Evolutionary conservation across 2,797 vertebrate genomes (phyloP).

Genomic region (Neopelma chrysocephalum): DNA sequence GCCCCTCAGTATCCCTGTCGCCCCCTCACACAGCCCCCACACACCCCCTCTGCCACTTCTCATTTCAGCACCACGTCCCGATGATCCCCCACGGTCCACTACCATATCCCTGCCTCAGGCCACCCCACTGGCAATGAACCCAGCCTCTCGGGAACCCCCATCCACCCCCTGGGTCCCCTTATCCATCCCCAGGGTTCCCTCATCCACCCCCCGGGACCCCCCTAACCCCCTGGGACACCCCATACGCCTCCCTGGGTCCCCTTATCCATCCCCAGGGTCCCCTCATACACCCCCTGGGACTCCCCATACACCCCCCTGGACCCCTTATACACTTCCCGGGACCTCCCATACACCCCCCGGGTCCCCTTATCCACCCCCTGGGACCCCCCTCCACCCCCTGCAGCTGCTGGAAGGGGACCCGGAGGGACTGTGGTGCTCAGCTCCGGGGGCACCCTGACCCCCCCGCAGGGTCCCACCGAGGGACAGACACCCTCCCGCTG

Average conservation of each 20-base stretch:
- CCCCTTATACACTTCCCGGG: too few species aligned
- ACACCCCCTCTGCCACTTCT: not conserved
- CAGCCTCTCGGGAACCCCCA: not conserved
- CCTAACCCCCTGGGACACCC: too few species aligned
- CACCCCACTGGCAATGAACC: not conserved
- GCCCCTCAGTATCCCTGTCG: not conserved
- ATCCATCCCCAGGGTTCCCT: too few species aligned
- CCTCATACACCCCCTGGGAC: too few species aligned
- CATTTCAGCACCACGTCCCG: not conserved
- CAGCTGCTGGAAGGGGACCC: not conserved
- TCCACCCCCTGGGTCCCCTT: too few species aligned
- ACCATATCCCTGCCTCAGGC: not conserved
- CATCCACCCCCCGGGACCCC: too few species aligned
- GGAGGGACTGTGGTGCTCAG: not conserved
- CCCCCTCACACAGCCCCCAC: not conserved
- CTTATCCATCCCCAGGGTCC: too few species aligned
- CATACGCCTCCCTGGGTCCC: too few species aligned
- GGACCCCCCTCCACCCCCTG: not conserved
- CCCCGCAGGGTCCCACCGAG: not conserved
- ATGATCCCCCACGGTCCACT: not conserved
- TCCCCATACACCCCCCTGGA: too few species aligned
- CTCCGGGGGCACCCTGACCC: too few species aligned
- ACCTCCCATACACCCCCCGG: not conserved
- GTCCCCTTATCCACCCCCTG: not conserved
- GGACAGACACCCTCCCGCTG: not conserved